These are phyloP conservation scores for Drosophila anceps DNA, from an alignment of 2,888 invertebrate species.

Conservation along the genomic window DNA sequence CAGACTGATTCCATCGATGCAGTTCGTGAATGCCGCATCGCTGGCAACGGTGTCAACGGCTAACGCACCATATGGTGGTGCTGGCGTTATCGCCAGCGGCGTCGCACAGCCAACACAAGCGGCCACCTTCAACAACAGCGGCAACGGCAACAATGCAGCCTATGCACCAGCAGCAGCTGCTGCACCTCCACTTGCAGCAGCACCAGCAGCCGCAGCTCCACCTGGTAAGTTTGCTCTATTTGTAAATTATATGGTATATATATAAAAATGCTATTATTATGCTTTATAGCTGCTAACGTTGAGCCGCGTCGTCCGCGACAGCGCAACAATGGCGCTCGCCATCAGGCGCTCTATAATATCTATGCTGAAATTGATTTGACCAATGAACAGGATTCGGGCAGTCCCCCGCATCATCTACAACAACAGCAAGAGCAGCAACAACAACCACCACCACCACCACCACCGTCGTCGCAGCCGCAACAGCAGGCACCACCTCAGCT, in stretches of 20 bases:
- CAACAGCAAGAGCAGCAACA: slow-evolving; percentile 11
- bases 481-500: slow-evolving; percentile 16
- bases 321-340: slow-evolving; percentile 42
- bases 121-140: slow-evolving; percentile 5
- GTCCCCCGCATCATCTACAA: slow-evolving; percentile 14
- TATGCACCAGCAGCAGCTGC: background rate
- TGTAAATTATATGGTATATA: background rate
- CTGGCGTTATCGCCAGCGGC: background rate
- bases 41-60: slow-evolving; percentile 24
- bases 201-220: background rate
- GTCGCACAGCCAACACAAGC: background rate
- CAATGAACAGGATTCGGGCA: slow-evolving; percentile 52
- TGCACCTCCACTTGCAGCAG: background rate
- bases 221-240: background rate
- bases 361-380: slow-evolving; percentile 73
- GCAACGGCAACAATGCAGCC: slow-evolving; percentile 2
- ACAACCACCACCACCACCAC: slow-evolving; percentile 4
- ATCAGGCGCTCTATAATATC: slow-evolving; percentile 62
- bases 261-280: background rate
- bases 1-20: slow-evolving; percentile 69
- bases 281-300: background rate
- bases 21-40: slow-evolving; percentile 38
- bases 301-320: slow-evolving; percentile 41
- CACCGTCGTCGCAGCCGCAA: slow-evolving; percentile 1
- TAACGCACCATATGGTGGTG: background rate